Conservation (phyloP, 2,113 vertebrate species). For the Sylvilagus bachmani region DNA sequence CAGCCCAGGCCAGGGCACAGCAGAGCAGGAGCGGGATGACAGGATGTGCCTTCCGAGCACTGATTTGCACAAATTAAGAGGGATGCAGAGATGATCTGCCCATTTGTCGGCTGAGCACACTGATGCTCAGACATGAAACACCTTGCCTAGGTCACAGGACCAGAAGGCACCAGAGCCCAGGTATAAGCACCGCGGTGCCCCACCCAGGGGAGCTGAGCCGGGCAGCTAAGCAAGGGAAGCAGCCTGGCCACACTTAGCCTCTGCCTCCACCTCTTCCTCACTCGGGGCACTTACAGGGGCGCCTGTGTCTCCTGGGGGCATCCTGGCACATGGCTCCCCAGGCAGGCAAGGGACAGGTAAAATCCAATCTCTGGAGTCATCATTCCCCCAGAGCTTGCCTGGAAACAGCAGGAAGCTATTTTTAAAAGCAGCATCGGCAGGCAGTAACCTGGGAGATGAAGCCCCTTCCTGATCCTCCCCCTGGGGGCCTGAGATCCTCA, state of each 20-base stretch:
- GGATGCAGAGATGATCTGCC: background rate
- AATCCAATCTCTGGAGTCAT: constrained; percentile 19
- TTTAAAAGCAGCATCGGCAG: constrained; percentile 53
- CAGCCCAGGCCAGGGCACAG: background rate
- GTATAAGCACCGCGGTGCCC: accelerated
- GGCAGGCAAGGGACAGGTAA: background rate
- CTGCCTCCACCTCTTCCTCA: background rate
- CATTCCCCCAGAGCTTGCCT: constrained; percentile 57
- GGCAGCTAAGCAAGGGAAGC: background rate
- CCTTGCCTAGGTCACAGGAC: background rate
- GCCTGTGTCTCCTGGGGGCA: background rate
- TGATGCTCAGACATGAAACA: background rate
- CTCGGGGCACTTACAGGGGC: no score
- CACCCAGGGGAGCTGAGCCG: background rate
- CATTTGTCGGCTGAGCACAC: background rate
- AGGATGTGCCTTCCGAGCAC: background rate
- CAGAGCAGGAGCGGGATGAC: background rate
- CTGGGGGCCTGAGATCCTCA: background rate
- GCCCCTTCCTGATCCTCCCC: background rate
- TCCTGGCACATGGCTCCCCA: background rate
- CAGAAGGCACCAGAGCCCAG: background rate
- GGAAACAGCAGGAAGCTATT: constrained; percentile 70
- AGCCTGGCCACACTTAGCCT: background rate
- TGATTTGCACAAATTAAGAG: background rate
- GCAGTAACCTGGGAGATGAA: constrained; percentile 65